phyloP scores from a whole-genome alignment of 2,888 invertebrate genomes.

The Synanthedon myopaeformis region DNA sequence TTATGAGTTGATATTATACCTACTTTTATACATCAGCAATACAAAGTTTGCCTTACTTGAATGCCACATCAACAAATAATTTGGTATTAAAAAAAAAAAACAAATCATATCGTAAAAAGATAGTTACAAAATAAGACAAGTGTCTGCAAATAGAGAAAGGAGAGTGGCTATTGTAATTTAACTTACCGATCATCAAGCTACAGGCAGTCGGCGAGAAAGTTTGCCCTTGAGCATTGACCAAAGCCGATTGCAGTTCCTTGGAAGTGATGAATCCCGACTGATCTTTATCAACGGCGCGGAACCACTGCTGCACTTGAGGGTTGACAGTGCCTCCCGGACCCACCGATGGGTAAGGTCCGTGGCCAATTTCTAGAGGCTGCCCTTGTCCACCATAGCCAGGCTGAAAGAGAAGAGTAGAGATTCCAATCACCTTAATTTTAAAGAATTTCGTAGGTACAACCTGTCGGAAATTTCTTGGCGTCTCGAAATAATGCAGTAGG shows the following conservation, averaged over 20 bases:
- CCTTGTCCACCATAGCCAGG: conserved; percentile 18
- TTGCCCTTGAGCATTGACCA: conserved; percentile 88
- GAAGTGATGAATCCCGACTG: conserved; percentile 85
- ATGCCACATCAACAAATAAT: no score
- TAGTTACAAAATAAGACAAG: no score
- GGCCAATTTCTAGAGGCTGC: conserved; percentile 50
- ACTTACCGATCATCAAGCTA: conserved; percentile 84
- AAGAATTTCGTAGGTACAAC: no score
- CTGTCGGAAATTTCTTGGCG: no score
- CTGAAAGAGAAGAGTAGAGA: conserved; percentile 3
- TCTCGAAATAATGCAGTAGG: no score
- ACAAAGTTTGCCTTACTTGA: no score
- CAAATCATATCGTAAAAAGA: no score
- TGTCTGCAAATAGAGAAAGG: conserved; percentile 4
- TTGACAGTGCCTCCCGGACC: conserved; percentile 66
- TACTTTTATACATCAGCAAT: no score
- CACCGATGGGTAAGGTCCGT: conserved; percentile 59
- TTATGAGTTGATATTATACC: no score
- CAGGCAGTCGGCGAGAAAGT: conserved; percentile 87
- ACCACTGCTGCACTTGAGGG: conserved; percentile 88
- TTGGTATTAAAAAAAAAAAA: no score
- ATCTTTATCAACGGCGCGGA: conserved; percentile 84
- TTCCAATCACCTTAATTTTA: no score
- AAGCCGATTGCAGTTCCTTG: conserved; percentile 80
- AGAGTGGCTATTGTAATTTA: background rate